Evolutionary conservation across 2,113 vertebrate genomes (phyloP), one percentile per base, ranked within the genome.

Genomic region (Cynocephalus volans): DNA sequence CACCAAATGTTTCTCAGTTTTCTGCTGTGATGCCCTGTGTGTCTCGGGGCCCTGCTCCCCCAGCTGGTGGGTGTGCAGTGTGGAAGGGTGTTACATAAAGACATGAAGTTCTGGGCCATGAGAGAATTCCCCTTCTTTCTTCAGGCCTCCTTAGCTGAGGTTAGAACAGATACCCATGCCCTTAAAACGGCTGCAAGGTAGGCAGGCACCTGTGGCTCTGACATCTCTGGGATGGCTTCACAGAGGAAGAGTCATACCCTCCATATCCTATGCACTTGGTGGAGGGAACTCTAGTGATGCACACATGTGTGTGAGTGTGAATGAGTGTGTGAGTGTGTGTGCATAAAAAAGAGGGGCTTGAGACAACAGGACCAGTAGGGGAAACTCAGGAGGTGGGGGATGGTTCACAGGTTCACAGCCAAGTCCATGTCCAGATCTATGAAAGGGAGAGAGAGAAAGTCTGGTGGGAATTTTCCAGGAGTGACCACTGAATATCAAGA

Each of bases 381-480:
- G 5, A 64, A 36, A 36, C 41, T 62, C n/a, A 4, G 21, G 19
- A 31, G 13, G 19, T 6, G 3, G 5, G 2, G 0, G 1, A 2
- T 12, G 15, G 50, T 62, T 50, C 26, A 6, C 10, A 7, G 24
- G 12, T 4, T 7, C 28, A 2, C 33, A 31, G n/a, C 45, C 26
- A 2, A 8, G 21, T 12, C 4, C 15, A 10, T 41, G 41, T 41
- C 41, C 11, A 11, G 11, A 41, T 41, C 6, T 77, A 0, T 10
- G 3, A 36, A 12, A n/a, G 56, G 52, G 19, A n/a, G 11, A 50
- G n/a, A 67, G 31, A 10, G 65, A 33, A 12, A 2, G 0, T 12
- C 67, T 9, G 8, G 12, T 13, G 17, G 48, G 41, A 8, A 1
- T 6, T 33, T 13, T 36, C 21, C 5, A 13, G 5, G 6, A 45